phyloP scores from a whole-genome alignment of 2,113 vertebrate genomes.

The Marcusenius ussheri region DNA sequence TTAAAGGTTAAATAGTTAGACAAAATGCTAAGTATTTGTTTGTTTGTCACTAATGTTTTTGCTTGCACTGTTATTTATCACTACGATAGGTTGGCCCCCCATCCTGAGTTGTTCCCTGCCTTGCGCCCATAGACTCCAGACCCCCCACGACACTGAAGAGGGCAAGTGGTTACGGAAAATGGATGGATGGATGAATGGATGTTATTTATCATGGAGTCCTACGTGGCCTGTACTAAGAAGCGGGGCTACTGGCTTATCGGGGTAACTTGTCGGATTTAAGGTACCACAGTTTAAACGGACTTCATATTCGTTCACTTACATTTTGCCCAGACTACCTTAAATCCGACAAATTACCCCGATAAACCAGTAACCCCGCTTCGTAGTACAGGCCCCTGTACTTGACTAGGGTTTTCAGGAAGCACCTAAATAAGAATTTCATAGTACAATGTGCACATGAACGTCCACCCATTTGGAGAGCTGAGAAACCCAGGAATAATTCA shows the following conservation, averaged over 20 bases:
- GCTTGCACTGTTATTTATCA: not conserved
- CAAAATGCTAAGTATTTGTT: not conserved
- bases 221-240: too few relatives aligned
- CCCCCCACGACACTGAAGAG: not conserved
- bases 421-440: not conserved
- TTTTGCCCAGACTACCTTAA: too few relatives aligned
- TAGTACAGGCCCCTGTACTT: not conserved
- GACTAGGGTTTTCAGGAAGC: not conserved
- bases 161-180: not conserved
- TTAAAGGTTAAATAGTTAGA: not conserved
- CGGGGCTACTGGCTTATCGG: too few relatives aligned
- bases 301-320: too few relatives aligned
- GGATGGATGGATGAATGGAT: not conserved
- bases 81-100: not conserved
- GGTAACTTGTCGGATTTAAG: too few relatives aligned
- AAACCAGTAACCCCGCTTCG: too few relatives aligned
- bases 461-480: not conserved
- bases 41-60: not conserved
- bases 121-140: not conserved
- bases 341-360: too few relatives aligned
- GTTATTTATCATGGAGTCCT: not conserved
- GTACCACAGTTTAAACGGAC: too few relatives aligned
- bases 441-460: not conserved
- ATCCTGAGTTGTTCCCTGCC: not conserved
- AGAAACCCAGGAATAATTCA: not conserved